Base-by-base conservation (phyloP, 2,113 vertebrate species). In the Climacteris rufus region DNA sequence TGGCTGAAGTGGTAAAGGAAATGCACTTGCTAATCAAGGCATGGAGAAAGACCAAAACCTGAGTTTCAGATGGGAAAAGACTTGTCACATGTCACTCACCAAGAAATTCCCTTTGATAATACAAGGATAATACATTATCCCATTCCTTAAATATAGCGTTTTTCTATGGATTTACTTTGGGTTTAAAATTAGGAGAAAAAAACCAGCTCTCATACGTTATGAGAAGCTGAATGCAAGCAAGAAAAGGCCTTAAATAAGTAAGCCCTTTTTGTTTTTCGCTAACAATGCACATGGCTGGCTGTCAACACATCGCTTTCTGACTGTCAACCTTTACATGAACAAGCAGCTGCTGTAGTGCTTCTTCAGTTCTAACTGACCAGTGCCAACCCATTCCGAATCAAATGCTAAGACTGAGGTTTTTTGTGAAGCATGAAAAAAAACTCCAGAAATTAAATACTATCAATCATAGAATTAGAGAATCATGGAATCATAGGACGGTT, bases 361-460 rank as follows among this genome's bases (percentile, higher is more conserved):
- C 68, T 77, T 84, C 60, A 56, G 31, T 25, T 81, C 28, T 45
- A 45, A 53, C 15, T 45, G 25, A 68, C 22, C 44, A 42, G 22
- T 28, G 17, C 6, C 15, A 74, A 61, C 20, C 18, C 7, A 15
- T 89, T 87, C 39, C 31, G 31, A 21, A 30, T 37, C 30, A 64
- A 45, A 75, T 7, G 4, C 4, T 11, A 22, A 81, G 40, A 82
- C 0, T 2, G 0, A 8, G 17, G 25, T 33, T 50, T 70, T 86
- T 83, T 54, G 40, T 65, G 31, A 47, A 69, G 18, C 5, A 5
- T 15, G 11, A 12, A 12, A 89, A 39, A 70, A 64, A 57, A 13
- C 9, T 33, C 17, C 3, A 87, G 47, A 84, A 77, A 70, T 54
- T 13, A 74, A 81, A n/a, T 23, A 42, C 7, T 18, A 4, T 23